Base-by-base conservation (phyloP, 1,140 invertebrate genomes). In the Scaptodrosophila lebanonensis region DNA sequence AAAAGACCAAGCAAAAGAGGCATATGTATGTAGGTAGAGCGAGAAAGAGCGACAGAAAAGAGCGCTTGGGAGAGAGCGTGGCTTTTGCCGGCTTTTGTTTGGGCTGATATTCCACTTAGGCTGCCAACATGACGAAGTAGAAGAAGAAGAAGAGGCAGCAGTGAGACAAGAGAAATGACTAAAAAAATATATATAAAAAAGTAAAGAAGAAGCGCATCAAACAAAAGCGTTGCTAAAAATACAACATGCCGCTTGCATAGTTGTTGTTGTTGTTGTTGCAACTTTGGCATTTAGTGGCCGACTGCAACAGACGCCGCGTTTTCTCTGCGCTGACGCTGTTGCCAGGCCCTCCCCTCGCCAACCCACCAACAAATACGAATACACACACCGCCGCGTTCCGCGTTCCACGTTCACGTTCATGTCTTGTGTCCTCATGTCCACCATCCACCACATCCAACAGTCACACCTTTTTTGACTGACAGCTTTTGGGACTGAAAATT, bases 21-120 rank as follows among this genome's bases (percentile, higher is more conserved):
- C 49, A 64, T 25, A 54, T 17, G 51, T 33, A 54, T 33, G 16
- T 42, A 42, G 25, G 29, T 43, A 32, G 45, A 48, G 33, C 39
- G 38, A 22, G 20, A 51, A 42, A 64, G 38, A 16, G 22, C 25
- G 16, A 32, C 7, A 30, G 30, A 9, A 22, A 42, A 42, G 54
- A 52, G 47, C n/a, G n/a, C n/a, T n/a, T n/a, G n/a, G n/a, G n/a
- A 49, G 45, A 5, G 15, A 50, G 44, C 33, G 29, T 17, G 39
- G 50, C 57, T 62, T 58, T 64, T 64, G 44, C 70, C 70, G 70
- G 70, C 70, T 64, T 73, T 73, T 67, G n/a, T 60, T 49, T 48
- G 39, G 27, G 33, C 1, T n/a, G n/a, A n/a, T n/a, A n/a, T n/a
- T n/a, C n/a, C n/a, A n/a, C n/a, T n/a, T n/a, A n/a, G n/a, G 22